phyloP scores from a whole-genome alignment of 2,888 invertebrate species.

The Xylota segnis region DNA sequence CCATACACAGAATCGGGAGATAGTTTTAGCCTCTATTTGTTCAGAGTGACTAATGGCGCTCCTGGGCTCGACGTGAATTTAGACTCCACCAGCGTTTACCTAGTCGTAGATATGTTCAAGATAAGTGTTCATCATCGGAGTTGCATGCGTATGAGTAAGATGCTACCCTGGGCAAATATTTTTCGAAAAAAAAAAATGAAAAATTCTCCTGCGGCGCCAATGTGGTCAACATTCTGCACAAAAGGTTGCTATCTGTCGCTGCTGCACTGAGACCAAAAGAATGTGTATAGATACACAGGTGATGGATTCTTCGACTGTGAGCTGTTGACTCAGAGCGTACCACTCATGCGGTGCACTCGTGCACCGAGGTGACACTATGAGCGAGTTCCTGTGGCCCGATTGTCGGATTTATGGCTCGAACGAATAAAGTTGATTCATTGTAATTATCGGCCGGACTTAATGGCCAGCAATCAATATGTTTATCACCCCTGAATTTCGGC shows the following conservation, averaged over 20 bases:
- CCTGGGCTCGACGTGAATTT: conserved; percentile 42
- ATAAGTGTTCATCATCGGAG: conserved; percentile 47
- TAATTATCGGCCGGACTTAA: conserved; percentile 73
- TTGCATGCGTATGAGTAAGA: not conserved
- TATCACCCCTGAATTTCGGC: conserved; percentile 72
- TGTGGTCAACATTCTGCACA: conserved; percentile 65
- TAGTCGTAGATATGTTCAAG: conserved; percentile 49
- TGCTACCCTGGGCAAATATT: conserved; percentile 20
- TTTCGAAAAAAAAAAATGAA: conserved; percentile 17
- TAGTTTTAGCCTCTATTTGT: conserved; percentile 47
- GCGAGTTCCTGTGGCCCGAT: conserved; percentile 53
- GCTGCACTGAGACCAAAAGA: conserved; percentile 66
- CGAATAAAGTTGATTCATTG: conserved; percentile 75
- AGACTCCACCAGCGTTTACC: conserved; percentile 44
- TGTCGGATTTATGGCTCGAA: conserved; percentile 56
- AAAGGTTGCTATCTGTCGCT: conserved; percentile 42
- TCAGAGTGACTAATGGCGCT: conserved; percentile 64
- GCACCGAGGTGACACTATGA: conserved; percentile 69
- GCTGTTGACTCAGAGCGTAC: conserved; percentile 60
- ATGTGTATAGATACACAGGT: conserved; percentile 72
- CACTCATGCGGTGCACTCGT: conserved; percentile 46
- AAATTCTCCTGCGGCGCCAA: conserved; percentile 58
- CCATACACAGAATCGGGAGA: conserved; percentile 20
- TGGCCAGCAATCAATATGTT: conserved; percentile 74
- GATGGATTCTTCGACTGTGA: conserved; percentile 64